Percentiles rank a stretch among this genome's conserved stretches.
Evolutionary conservation across 2,113 vertebrate genomes (phyloP).

Genomic region (Psammodynastes pulverulentus): DNA sequence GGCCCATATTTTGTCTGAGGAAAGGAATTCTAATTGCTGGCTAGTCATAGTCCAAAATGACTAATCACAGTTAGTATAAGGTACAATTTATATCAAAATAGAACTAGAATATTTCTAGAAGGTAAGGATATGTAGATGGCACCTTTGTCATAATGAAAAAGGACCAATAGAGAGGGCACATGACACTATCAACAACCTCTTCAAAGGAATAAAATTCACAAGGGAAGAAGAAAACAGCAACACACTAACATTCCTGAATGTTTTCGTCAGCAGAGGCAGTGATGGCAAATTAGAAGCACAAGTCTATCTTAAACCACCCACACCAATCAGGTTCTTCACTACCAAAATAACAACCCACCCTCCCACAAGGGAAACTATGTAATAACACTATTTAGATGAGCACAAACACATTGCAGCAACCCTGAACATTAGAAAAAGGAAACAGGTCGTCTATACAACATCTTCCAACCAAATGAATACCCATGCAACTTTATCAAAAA

Average conservation of each 20-base stretch:
- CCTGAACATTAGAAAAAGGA: background rate
- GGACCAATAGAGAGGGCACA: background rate
- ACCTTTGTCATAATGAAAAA: background rate
- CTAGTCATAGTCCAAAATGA: background rate
- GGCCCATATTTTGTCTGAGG: background rate
- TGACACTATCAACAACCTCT: background rate
- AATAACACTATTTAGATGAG: too few species aligned
- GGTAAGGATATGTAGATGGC: too few species aligned
- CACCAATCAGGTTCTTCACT: background rate
- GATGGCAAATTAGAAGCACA: background rate
- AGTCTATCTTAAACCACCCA: background rate
- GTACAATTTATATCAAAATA: background rate
- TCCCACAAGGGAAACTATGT: too few species aligned
- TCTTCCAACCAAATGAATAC: background rate
- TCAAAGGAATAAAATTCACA: background rate
- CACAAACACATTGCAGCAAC: background rate
- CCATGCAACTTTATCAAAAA: background rate
- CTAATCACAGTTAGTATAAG: background rate
- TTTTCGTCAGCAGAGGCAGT: background rate
- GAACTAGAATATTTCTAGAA: background rate
- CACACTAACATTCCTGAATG: background rate
- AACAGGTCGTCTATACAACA: background rate
- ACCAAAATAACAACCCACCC: background rate
- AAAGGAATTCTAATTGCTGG: background rate
- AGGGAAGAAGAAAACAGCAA: background rate